Conservation (phyloP, 1,140 invertebrate genomes). For the Nasonia giraulti region DNA sequence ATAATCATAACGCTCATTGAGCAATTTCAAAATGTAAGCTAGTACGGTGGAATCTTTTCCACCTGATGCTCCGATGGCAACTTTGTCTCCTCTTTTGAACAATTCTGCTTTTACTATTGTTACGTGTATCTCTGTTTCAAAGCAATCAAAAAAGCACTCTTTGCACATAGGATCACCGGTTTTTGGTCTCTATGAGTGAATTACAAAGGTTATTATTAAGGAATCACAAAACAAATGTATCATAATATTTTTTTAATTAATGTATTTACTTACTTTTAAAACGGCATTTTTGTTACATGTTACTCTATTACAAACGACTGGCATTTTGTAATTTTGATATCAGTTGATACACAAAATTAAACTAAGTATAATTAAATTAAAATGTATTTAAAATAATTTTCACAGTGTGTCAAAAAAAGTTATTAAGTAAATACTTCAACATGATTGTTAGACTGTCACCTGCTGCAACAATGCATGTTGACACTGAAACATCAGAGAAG, state of each 20-base stretch:
- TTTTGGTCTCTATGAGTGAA: conserved; percentile 85
- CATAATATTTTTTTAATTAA: background rate
- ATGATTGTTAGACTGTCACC: too few relatives aligned
- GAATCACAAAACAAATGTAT: background rate
- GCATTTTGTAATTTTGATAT: conserved; percentile 23
- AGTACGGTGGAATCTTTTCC: conserved; percentile 99
- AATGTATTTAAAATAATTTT: background rate
- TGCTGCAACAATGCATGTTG: background rate
- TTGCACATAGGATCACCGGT: conserved; percentile 95
- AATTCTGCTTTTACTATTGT: conserved; percentile 91
- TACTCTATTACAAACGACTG: conserved; percentile 39
- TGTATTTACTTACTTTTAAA: conserved; percentile 42
- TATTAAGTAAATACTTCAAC: background rate
- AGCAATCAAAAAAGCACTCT: conserved; percentile 95
- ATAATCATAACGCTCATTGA: conserved; percentile 96
- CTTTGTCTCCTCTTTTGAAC: conserved; percentile 89
- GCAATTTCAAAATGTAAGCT: conserved; percentile 90
- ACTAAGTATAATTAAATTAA: background rate
- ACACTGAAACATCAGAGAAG: background rate
- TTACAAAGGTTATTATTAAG: background rate
- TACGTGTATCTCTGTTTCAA: conserved; percentile 97
- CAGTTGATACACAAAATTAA: background rate
- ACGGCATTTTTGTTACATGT: conserved; percentile 25
- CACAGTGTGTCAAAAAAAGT: background rate
- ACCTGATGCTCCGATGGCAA: conserved; percentile 97